Evolutionary conservation across 1,140 invertebrate genomes (phyloP).

Genomic region (Musca domestica): DNA sequence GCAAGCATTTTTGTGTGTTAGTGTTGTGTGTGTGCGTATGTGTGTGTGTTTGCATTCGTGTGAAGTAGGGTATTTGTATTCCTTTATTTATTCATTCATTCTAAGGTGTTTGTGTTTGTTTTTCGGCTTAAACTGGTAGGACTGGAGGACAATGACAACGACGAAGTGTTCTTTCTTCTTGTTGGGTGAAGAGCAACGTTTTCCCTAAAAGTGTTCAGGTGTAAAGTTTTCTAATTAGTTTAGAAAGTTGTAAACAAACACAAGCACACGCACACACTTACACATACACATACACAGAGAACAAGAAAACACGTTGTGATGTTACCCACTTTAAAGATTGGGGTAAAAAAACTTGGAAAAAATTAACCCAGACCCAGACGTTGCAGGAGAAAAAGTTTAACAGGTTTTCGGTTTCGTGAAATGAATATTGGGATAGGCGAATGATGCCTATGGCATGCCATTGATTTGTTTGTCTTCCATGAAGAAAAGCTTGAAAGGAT

Average conservation of each 20-base stretch:
- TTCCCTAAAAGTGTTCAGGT: constrained; percentile 6
- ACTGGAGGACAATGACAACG: not conserved
- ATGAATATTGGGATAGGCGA: no score
- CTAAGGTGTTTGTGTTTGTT: constrained; percentile 15
- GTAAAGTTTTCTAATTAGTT: constrained; percentile 21
- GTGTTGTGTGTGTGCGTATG: no score
- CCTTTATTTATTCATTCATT: not conserved
- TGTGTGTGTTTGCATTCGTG: no score
- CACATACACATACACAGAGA: no score
- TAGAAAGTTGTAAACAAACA: constrained; percentile 2
- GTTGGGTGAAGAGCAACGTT: not conserved
- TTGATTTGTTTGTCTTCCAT: no score
- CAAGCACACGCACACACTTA: no score
- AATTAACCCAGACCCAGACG: constrained; percentile 1
- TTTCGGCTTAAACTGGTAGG: not conserved
- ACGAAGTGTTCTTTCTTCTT: not conserved
- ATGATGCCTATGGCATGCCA: no score
- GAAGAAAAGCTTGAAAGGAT: no score
- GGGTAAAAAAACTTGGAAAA: not conserved
- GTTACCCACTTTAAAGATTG: not conserved
- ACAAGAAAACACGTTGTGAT: not conserved
- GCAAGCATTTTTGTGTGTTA: no score
- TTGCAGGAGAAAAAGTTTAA: not conserved
- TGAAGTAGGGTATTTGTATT: not conserved
- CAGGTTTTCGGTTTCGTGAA: no score